Percentiles rank a stretch among this genome's conserved stretches.
phyloP scores from a whole-genome alignment of 2,113 vertebrate genomes.

The Delphinapterus leucas region DNA sequence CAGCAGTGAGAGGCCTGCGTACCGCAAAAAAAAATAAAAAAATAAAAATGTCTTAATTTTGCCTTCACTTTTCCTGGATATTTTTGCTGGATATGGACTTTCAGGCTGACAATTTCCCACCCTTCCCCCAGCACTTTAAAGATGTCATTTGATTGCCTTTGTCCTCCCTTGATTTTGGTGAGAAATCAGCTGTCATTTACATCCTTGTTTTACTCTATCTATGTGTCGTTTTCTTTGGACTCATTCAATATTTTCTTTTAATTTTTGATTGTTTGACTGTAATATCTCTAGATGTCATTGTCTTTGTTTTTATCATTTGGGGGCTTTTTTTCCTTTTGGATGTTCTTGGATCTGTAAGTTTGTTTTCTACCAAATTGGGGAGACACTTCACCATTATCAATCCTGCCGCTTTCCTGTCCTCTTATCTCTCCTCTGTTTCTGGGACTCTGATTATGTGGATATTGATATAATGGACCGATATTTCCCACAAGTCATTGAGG shows the following conservation, averaged over 20 bases:
- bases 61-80: background rate
- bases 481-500: background rate
- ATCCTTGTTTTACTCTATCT: background rate
- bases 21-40: background rate
- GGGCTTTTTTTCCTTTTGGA: background rate
- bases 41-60: background rate
- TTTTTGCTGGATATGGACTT: background rate
- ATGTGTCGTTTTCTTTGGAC: background rate
- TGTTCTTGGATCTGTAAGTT: background rate
- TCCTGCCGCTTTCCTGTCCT: background rate
- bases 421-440: background rate
- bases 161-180: background rate
- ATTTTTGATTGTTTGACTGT: background rate
- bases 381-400: background rate
- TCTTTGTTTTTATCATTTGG: background rate
- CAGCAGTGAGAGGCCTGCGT: too few relatives aligned
- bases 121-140: background rate
- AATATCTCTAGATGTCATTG: background rate
- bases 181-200: background rate
- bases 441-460: background rate
- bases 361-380: background rate
- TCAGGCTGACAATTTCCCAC: background rate
- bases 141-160: background rate
- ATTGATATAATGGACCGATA: background rate
- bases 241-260: background rate